A percentile compares a stretch with the other conserved stretches of the same genome.
phyloP scores from a whole-genome alignment of 1,140 invertebrate genomes.

The Pygmarrhopalites habei region DNA sequence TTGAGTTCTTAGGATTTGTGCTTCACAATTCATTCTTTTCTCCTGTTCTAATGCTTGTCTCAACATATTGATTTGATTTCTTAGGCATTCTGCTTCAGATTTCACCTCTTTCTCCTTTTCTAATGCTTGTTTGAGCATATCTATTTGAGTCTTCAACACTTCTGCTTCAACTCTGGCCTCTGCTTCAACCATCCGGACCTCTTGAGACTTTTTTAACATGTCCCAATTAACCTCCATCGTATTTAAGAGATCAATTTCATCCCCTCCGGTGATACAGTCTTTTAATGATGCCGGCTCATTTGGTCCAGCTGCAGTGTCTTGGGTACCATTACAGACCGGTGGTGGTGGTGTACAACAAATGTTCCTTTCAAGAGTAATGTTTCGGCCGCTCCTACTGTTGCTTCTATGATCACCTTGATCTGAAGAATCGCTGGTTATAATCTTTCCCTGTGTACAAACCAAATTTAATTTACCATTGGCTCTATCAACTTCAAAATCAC shows the following conservation, averaged over 20 bases:
- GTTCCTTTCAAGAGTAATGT: no score
- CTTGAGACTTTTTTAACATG: not conserved
- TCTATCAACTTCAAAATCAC: not conserved
- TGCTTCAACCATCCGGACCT: not conserved
- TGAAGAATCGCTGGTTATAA: not conserved
- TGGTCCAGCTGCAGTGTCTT: not conserved
- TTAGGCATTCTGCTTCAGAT: conserved; percentile 8
- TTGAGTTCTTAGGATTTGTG: no score
- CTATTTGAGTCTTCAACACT: conserved; percentile 9
- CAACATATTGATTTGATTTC: no score
- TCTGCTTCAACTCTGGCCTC: conserved; percentile 11
- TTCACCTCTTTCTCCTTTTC: conserved; percentile 1
- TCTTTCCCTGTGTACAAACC: not conserved
- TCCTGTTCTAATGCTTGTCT: not conserved
- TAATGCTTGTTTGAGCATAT: conserved; percentile 12
- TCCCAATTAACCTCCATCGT: not conserved
- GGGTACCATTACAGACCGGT: not conserved
- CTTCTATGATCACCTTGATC: no score
- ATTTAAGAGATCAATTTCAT: not conserved
- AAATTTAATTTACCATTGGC: not conserved
- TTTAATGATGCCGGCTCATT: not conserved
- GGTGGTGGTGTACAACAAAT: not conserved
- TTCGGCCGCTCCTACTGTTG: no score
- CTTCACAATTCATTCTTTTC: not conserved
- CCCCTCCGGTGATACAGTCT: not conserved